Evolutionary conservation across 2,888 invertebrate genomes (phyloP).

Genomic region (Cataglyphis rosenhaueri): DNA sequence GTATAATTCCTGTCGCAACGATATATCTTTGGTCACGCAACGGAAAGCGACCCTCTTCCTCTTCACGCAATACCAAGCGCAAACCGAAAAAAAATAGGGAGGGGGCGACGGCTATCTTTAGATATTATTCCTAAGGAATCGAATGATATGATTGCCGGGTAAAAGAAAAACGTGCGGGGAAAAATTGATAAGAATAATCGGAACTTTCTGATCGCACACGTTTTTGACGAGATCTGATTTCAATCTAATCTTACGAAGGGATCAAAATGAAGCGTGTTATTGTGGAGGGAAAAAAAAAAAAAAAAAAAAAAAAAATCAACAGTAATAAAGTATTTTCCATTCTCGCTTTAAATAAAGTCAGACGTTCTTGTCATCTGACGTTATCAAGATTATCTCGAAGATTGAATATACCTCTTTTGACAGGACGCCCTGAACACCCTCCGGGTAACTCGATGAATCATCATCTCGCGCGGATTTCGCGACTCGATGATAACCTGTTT

Average conservation of each 20-base stretch:
- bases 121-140: background rate
- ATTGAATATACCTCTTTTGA: background rate
- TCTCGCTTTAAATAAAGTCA: background rate
- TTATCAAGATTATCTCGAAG: background rate
- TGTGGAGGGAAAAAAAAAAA: background rate
- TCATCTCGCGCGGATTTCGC: conserved; percentile 25
- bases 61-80: background rate
- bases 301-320: background rate
- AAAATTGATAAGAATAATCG: conserved; percentile 10
- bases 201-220: background rate
- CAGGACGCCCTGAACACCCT: background rate
- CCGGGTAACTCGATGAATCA: conserved; percentile 29
- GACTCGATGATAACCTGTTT: conserved; percentile 39
- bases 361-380: background rate
- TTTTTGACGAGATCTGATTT: background rate
- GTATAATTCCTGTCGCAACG: background rate
- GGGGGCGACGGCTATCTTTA: conserved; percentile 3
- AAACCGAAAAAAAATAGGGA: background rate
- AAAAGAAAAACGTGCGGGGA: background rate
- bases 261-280: background rate
- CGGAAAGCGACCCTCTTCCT: conserved; percentile 23
- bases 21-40: conserved; percentile 32
- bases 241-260: background rate
- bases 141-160: conserved; percentile 7
- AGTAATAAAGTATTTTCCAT: background rate